Base-by-base conservation (phyloP, 2,113 vertebrate genomes). In the Solea solea region DNA sequence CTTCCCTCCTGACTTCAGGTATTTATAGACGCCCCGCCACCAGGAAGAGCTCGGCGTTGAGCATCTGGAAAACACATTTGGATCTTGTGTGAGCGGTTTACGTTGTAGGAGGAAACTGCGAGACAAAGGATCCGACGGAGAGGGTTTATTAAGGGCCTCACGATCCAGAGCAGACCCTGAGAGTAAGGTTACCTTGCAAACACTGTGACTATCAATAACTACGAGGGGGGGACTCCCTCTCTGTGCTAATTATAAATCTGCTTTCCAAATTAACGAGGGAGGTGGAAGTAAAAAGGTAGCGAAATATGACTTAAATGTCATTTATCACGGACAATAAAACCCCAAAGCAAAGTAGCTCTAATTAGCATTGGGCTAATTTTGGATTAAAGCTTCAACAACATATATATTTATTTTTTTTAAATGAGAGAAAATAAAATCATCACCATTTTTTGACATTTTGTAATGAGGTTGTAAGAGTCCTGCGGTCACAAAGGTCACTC, bases 41-140 rank as follows among this genome's bases (percentile, higher is more conserved):
- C 84, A 90, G 88, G 78, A 93, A 91, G 87, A 81, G 62, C 67
- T 67, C 42, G 27, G 52, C 56, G 7, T 9, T 46, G 8, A 49
- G 54, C 91, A 93, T 93, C 90, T 93, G 92, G 72, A 89, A 74
- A 90, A 90, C 40, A 74, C 75, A 80, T 93, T 84, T 69, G 44
- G 61, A n/a, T 41, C 63, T 42, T n/a, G 12, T 65, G 50, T 63
- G 70, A 70, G 67, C 2, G 55, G 44, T 49, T 44, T 63, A 34
- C 49, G 58, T 46, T 76, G 52, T 46, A 15, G 60, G 25, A 49
- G 61, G 46, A 8, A 39, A 5, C 46, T 0, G 55, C 16, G 46
- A 75, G 69, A 85, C 72, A 84, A 83, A 84, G 69, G 69, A 69
- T 69, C 50, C 69, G 56, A 62, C 69, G 39, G 48, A 68, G 76